Percentiles rank a stretch among this genome's conserved stretches.
phyloP scores from a whole-genome alignment of 2,113 vertebrate genomes.

The Micronycteris hirsuta region DNA sequence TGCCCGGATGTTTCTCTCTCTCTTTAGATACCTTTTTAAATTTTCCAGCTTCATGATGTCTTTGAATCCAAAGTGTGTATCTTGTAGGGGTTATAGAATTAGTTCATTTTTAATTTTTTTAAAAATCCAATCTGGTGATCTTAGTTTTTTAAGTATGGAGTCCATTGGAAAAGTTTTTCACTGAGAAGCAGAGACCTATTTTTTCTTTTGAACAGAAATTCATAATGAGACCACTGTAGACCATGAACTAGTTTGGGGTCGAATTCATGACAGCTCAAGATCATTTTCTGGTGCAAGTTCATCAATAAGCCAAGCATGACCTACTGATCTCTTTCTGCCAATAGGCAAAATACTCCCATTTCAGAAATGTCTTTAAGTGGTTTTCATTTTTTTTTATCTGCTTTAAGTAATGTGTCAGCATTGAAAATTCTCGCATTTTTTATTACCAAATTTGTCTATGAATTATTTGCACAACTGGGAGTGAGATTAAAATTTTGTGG shows the following conservation, averaged over 20 bases:
- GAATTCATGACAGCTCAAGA: not conserved
- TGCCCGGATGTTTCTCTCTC: not conserved
- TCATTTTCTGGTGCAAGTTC: not conserved
- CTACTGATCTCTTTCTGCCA: constrained; percentile 9
- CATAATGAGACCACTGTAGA: not conserved
- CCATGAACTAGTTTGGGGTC: not conserved
- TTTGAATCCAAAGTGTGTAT: not conserved
- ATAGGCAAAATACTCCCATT: constrained; percentile 25
- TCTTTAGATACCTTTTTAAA: not conserved
- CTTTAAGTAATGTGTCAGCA: constrained; percentile 25
- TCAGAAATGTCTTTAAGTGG: not conserved
- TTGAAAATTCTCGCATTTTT: constrained; percentile 17
- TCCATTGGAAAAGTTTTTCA: not conserved
- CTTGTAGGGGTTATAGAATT: not conserved
- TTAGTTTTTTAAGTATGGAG: not conserved
- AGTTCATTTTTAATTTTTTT: not conserved
- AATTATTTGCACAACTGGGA: constrained; percentile 40
- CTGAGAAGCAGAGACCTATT: not conserved
- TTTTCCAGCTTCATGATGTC: not conserved
- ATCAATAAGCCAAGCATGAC: not conserved
- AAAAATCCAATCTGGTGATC: not conserved
- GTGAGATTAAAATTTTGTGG: constrained; percentile 35
- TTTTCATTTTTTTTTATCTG: constrained; percentile 26
- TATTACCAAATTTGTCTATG: constrained; percentile 35
- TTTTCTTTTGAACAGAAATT: not conserved